Conservation (phyloP, 2,113 vertebrate species). For the Hystrix brachyura region DNA sequence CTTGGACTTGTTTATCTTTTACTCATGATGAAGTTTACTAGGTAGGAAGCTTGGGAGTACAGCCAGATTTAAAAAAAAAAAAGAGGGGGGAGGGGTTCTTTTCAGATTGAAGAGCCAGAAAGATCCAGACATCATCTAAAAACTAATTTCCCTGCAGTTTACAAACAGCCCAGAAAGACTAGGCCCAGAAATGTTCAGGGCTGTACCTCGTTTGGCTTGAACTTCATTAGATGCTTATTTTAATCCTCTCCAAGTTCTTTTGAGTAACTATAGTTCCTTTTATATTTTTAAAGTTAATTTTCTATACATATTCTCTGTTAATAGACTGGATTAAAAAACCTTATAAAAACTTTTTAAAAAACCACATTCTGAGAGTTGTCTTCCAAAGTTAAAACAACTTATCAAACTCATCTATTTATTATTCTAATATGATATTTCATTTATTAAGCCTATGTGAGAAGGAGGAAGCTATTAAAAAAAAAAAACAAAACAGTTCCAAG, state of each 20-base stretch:
- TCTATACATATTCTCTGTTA: background rate
- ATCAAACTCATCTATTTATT: background rate
- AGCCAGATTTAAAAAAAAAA: background rate
- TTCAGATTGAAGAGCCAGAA: background rate
- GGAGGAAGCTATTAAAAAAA: background rate
- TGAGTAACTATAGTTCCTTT: background rate
- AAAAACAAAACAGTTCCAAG: background rate
- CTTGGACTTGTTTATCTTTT: conserved; percentile 9
- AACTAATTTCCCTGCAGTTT: conserved; percentile 8
- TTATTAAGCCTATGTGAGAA: background rate
- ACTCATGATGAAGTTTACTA: background rate
- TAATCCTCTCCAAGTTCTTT: background rate
- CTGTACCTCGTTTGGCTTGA: background rate
- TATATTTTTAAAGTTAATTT: conserved; percentile 6
- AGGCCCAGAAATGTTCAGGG: conserved; percentile 16
- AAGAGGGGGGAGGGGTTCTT: background rate
- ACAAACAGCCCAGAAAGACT: background rate
- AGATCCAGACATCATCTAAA: background rate
- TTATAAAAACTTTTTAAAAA: background rate
- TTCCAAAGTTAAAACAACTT: background rate
- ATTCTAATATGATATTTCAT: background rate
- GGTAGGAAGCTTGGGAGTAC: background rate
- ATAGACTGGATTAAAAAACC: background rate
- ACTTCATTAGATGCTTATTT: conserved; percentile 19
- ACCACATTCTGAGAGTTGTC: background rate